Percentiles rank a stretch among this genome's conserved stretches.
phyloP scores from a whole-genome alignment of 2,797 vertebrate genomes.

The Babyrousa celebensis region DNA sequence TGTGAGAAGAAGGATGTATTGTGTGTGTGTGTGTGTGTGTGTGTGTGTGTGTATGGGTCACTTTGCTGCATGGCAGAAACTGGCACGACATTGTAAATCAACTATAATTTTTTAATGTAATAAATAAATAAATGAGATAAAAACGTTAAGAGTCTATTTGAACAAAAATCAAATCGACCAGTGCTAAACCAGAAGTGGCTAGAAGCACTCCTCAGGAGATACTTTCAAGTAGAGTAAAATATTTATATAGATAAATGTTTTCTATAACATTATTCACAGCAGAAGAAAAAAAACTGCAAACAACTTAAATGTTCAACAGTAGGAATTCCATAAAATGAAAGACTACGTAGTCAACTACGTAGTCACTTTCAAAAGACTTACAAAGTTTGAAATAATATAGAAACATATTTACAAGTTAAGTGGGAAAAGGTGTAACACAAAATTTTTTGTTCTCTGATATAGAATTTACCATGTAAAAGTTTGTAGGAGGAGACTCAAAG shows the following conservation, averaged over 20 bases:
- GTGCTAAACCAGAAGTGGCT: background rate
- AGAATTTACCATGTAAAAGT: conserved; percentile 47
- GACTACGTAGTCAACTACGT: background rate
- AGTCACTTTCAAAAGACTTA: background rate
- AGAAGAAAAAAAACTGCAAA: conserved; percentile 26
- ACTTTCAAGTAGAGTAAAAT: conserved; percentile 68
- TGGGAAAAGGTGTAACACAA: background rate
- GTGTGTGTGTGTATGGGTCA: no score
- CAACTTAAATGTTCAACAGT: conserved; percentile 14
- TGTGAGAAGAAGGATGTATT: no score
- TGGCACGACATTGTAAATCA: no score
- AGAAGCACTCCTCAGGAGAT: conserved; percentile 1
- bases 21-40: no score
- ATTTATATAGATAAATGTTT: conserved; percentile 61
- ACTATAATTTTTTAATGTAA: no score
- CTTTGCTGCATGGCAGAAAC: no score
- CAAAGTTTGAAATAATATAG: conserved; percentile 40
- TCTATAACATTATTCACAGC: conserved; percentile 45
- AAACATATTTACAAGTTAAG: conserved; percentile 35
- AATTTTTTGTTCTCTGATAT: background rate
- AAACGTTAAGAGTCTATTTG: background rate
- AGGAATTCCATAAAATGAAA: conserved; percentile 48
- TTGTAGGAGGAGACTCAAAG: background rate
- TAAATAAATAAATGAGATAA: background rate
- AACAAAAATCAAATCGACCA: background rate